These are phyloP conservation scores for Caenorhabditis japonica DNA, from an alignment of 2,888 invertebrate genomes.

Conservation along the genomic window DNA sequence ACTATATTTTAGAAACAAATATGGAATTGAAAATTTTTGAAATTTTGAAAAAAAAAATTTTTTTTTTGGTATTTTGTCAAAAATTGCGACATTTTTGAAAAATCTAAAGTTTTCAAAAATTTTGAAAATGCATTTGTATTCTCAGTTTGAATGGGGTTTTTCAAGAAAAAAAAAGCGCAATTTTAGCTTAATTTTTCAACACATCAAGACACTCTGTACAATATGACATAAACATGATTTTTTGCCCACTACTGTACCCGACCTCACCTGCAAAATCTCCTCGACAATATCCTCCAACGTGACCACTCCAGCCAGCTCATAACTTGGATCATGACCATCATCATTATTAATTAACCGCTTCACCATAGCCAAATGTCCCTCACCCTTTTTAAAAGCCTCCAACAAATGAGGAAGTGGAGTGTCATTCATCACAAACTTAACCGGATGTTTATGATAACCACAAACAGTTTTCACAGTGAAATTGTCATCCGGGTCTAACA, in stretches of 20 bases:
- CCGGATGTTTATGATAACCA: constrained; percentile 88
- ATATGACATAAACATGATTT: too few species aligned
- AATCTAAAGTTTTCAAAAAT: too few species aligned
- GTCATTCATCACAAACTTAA: constrained; percentile 96
- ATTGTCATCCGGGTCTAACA: constrained; percentile 98
- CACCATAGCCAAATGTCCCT: constrained; percentile 86
- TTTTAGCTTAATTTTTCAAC: too few species aligned
- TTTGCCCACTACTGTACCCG: too few species aligned
- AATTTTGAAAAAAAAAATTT: neutral
- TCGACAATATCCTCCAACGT: constrained; percentile 82
- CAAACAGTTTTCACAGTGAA: constrained; percentile 80
- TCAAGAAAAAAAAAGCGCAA: too few species aligned
- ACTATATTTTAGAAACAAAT: too few species aligned
- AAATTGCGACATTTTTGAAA: neutral
- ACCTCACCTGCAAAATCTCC: constrained; percentile 66
- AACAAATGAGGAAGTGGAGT: constrained; percentile 94
- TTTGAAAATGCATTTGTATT: too few species aligned
- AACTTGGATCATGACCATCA: constrained; percentile 88
- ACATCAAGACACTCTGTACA: too few species aligned
- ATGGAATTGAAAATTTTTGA: too few species aligned
- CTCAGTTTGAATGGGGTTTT: too few species aligned
- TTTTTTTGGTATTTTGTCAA: neutral
- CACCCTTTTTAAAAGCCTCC: constrained; percentile 91
- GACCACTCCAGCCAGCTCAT: constrained; percentile 92
- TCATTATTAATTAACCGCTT: constrained; percentile 85